phyloP scores from a whole-genome alignment of 2,797 vertebrate species.

The Alectoris magna region DNA sequence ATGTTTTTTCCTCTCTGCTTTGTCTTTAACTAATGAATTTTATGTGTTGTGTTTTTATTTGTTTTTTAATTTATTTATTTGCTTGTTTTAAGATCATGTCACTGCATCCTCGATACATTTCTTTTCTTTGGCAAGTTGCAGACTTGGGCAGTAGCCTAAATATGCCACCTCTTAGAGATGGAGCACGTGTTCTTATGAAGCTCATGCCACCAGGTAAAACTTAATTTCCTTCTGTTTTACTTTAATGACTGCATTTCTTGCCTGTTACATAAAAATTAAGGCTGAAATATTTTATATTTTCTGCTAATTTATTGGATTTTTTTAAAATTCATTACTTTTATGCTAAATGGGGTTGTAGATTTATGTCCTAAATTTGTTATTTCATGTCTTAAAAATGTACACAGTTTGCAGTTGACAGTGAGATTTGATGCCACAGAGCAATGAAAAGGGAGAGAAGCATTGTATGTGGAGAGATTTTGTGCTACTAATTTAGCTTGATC shows the following conservation, averaged over 20 bases:
- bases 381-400: neutral
- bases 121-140: constrained; percentile 99
- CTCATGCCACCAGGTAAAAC: constrained; percentile 97
- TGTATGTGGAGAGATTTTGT: neutral
- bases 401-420: neutral
- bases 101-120: constrained; percentile 97
- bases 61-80: constrained; percentile 1
- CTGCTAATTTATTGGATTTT: neutral
- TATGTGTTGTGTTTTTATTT: neutral
- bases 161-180: constrained; percentile 97
- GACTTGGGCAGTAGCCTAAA: constrained; percentile 97
- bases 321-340: neutral
- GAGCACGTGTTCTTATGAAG: constrained; percentile 98
- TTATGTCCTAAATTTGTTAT: neutral
- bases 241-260: neutral
- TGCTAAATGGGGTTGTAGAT: neutral
- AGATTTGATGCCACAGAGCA: neutral
- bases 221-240: neutral
- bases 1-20: neutral
- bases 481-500: neutral
- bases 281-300: neutral
- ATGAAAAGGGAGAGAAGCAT: neutral
- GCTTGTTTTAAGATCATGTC: constrained; percentile 94
- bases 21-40: neutral
- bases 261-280: neutral